Percentiles rank a stretch among this genome's conserved stretches.
Conservation (phyloP, 2,888 invertebrate genomes). For the Eristalis tenax region DNA sequence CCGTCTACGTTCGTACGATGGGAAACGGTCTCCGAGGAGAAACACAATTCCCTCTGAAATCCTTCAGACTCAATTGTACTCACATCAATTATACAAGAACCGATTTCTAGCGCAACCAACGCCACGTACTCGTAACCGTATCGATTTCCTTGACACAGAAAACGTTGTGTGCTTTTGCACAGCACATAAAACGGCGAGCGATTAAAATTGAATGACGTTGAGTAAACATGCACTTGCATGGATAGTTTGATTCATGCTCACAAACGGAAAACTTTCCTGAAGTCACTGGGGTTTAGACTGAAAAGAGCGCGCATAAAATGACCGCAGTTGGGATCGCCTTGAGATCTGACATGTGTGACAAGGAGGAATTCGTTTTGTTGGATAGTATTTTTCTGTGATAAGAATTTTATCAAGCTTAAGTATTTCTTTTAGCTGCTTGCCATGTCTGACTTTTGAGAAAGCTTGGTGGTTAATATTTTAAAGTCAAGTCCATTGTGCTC, state of each 20-base stretch:
- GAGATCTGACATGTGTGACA: no score
- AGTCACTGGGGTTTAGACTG: not conserved
- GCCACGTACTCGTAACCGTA: not conserved
- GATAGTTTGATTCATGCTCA: not conserved
- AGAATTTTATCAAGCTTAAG: no score
- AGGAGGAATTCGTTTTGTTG: no score
- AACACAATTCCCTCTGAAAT: not conserved
- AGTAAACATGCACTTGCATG: not conserved
- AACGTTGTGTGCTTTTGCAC: not conserved
- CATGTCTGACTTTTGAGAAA: no score
- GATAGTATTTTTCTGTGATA: no score
- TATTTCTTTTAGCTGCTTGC: no score
- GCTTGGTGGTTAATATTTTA: no score
- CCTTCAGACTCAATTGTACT: not conserved
- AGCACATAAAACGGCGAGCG: not conserved
- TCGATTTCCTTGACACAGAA: not conserved
- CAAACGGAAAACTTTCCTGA: not conserved
- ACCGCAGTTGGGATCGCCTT: no score
- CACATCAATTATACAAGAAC: not conserved
- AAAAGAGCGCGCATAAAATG: not conserved
- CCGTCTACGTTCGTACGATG: not conserved
- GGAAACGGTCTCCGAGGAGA: not conserved
- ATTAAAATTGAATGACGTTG: conserved; percentile 8
- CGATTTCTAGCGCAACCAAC: not conserved
- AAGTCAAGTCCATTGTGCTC: no score